These are phyloP conservation scores for Crocidura indochinensis DNA, from an alignment of 2,797 vertebrate species.

Conservation along the genomic window DNA sequence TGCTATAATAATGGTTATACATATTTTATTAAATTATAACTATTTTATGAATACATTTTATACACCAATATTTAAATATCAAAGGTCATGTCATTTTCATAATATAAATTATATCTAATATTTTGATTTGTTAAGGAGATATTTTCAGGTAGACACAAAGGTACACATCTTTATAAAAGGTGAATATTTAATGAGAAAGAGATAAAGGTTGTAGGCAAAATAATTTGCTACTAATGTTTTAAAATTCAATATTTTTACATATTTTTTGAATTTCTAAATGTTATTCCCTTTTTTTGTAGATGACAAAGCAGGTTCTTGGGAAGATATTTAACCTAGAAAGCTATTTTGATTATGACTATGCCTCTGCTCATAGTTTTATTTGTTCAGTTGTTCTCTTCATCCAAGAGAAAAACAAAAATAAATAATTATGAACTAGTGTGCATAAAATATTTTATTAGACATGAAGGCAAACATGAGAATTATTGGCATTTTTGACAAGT, in stretches of 20 bases:
- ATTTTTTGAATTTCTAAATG: constrained; percentile 30
- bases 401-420: constrained; percentile 8
- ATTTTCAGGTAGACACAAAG: not conserved
- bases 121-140: not conserved
- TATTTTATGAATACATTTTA: not conserved
- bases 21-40: not conserved
- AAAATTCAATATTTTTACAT: not conserved
- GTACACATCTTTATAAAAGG: not conserved
- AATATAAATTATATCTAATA: not conserved
- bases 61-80: not conserved
- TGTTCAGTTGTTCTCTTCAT: too few species aligned
- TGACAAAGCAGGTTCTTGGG: not conserved
- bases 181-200: not conserved
- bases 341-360: not conserved
- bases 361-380: not conserved
- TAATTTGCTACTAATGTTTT: not conserved
- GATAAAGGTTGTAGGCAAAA: not conserved
- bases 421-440: not conserved
- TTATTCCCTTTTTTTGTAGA: not conserved
- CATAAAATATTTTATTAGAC: not conserved
- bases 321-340: not conserved
- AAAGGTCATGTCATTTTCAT: not conserved
- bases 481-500: constrained; percentile 31
- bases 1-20: too few species aligned
- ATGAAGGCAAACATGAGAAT: constrained; percentile 14